Conservation (phyloP, 2,797 vertebrate genomes). For the Pristis pectinata region DNA sequence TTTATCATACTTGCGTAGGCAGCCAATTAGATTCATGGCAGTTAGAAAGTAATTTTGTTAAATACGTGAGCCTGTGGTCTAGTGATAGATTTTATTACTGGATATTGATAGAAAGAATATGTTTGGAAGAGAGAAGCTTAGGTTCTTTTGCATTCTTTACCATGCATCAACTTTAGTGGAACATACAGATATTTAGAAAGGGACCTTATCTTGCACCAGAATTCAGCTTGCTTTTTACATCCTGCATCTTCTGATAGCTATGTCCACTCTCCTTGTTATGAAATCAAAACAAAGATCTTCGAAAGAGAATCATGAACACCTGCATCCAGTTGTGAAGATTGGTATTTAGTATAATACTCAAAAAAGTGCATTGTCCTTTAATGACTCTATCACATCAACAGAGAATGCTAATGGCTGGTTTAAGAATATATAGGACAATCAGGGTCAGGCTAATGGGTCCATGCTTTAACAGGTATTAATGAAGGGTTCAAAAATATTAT, state of each 20-base stretch:
- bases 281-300: not conserved
- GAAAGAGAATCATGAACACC: not conserved
- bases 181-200: not conserved
- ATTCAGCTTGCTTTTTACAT: not conserved
- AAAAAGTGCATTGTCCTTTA: not conserved
- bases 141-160: not conserved
- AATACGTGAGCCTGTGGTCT: too few species aligned
- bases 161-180: not conserved
- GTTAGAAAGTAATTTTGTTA: too few species aligned
- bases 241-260: not conserved
- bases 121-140: too few species aligned
- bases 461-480: not conserved
- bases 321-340: not conserved
- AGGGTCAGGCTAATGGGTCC: too few species aligned
- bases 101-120: too few species aligned
- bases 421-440: too few species aligned
- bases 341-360: not conserved
- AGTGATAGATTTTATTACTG: too few species aligned
- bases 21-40: too few species aligned
- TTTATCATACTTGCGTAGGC: too few species aligned
- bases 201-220: not conserved
- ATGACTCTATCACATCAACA: too few species aligned
- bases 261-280: not conserved
- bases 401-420: too few species aligned
- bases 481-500: not conserved